A percentile compares a stretch with the other conserved stretches of the same genome.
Conservation (phyloP, 2,113 vertebrate species). For the Anthoscopus minutus region DNA sequence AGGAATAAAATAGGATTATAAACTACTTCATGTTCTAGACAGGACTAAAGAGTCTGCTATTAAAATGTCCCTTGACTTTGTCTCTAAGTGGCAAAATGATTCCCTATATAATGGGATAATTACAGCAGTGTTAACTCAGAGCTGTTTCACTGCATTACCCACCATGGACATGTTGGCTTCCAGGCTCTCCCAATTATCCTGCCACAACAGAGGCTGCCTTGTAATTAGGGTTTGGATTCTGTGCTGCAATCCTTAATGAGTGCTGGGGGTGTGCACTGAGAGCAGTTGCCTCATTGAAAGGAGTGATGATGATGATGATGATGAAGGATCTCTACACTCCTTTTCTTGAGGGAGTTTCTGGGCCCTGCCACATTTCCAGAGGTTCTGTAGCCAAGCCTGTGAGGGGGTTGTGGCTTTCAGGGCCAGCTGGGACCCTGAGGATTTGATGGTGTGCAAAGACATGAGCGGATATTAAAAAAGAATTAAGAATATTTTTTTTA, state of each 20-base stretch:
- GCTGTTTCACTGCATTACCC: neutral
- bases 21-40: neutral
- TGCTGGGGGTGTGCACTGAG: neutral
- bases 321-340: neutral
- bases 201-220: neutral
- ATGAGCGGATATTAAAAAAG: fast-evolving
- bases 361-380: neutral
- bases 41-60: neutral
- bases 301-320: neutral
- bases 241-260: neutral
- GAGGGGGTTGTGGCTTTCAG: neutral
- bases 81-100: neutral
- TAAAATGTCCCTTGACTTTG: neutral
- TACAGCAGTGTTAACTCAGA: neutral
- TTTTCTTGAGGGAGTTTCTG: neutral
- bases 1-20: neutral
- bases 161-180: neutral
- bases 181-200: neutral
- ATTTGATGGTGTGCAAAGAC: neutral
- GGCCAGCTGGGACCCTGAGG: neutral
- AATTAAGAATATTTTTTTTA: neutral
- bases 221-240: neutral
- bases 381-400: neutral
- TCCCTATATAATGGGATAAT: neutral
- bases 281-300: neutral